Base-by-base conservation (phyloP, 2,888 invertebrate species). In the Dynastes hyllus region DNA sequence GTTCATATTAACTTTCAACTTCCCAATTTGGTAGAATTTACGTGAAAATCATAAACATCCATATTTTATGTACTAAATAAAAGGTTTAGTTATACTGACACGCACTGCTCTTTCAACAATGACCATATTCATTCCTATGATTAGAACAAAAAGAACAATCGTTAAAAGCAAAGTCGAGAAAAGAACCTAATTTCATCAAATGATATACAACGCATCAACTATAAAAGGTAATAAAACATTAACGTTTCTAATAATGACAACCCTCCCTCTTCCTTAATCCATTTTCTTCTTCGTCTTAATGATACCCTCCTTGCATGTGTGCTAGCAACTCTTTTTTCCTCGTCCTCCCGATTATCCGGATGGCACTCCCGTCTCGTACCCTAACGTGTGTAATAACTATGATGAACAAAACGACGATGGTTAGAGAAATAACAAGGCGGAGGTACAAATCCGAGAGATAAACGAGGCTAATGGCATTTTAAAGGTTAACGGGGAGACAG, bases 391-490 rank as follows among this genome's bases (percentile, higher is more conserved):
- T 78, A 80, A 80, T 80, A 80, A 80, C 80, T 77, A 75, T 80
- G 27, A 80, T 78, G 78, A 63, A 80, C 65, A 80, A 80, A 80
- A 80, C 80, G 80, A 61, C 69, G 69, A 78, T 69, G 69, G 66
- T 80, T 79, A 50, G 63, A 37, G 80, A 80, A 80, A 80, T 80
- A 77, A 80, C 80, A 80, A 80, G 80, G 80, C 75, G 73, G 71
- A 71, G 75, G 58, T 32, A 73, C 76, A 63, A 61, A 70, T 73
- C 51, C 45, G 51, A 16, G 27, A 73, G 76, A 76, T 79, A 79
- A 79, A 79, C 69, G 79, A 51, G 69, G 22, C 70, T 79, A 79
- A 79, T 79, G 79, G 70, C 76, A 76, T 76, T 79, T 79, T 79
- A 79, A 79, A 79, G 79, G 76, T 76, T 70, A 79, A 70, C 70